phyloP scores from a whole-genome alignment of 2,113 vertebrate species.

The Channa maculata region DNA sequence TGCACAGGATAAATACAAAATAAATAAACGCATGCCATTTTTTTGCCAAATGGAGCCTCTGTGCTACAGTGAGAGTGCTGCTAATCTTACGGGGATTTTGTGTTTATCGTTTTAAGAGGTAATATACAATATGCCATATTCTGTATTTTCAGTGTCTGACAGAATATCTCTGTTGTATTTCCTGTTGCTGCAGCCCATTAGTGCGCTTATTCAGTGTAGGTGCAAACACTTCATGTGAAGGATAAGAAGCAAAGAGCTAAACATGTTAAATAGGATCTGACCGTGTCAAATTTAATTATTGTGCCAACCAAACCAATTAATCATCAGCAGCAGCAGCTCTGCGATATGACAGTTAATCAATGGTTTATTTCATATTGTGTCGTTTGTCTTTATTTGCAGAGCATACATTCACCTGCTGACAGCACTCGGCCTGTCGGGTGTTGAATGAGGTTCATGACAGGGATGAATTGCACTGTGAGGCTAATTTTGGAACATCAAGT shows the following conservation, averaged over 20 bases:
- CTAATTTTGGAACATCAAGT: slow-evolving; percentile 22
- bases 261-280: slow-evolving; percentile 44
- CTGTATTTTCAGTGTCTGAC: slow-evolving; percentile 28
- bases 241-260: slow-evolving; percentile 35
- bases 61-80: slow-evolving; percentile 24
- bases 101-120: slow-evolving; percentile 28
- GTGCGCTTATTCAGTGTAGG: not conserved
- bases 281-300: slow-evolving; percentile 26
- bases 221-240: slow-evolving; percentile 12
- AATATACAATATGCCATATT: slow-evolving; percentile 19
- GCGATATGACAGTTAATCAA: slow-evolving; percentile 59
- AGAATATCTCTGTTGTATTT: slow-evolving; percentile 40
- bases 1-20: slow-evolving; percentile 31
- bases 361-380: slow-evolving; percentile 37
- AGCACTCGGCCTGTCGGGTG: slow-evolving; percentile 10
- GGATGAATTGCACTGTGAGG: slow-evolving; percentile 22
- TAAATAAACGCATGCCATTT: slow-evolving; percentile 33
- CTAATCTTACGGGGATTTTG: slow-evolving; percentile 27
- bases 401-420: slow-evolving; percentile 29
- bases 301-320: slow-evolving; percentile 12
- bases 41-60: slow-evolving; percentile 37
- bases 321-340: slow-evolving; percentile 26
- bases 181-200: slow-evolving; percentile 39
- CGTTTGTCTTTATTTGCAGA: slow-evolving; percentile 31
- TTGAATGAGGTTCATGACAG: slow-evolving; percentile 33